Base-by-base conservation (phyloP, 2,113 vertebrate species). In the Psilopsiagon aurifrons region DNA sequence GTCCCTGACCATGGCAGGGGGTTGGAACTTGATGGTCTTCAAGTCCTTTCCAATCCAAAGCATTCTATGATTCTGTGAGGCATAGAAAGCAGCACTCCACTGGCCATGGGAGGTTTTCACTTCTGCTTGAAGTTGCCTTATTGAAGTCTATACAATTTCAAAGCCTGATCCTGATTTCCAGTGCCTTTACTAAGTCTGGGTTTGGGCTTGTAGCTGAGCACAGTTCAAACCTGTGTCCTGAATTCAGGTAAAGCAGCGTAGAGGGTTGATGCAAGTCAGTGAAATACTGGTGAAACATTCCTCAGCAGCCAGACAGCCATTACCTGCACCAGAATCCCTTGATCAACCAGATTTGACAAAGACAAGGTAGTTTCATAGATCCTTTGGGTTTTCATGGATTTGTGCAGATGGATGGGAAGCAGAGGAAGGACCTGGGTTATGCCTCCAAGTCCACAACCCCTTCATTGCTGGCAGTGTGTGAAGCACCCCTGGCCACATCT, bases 401-500 rank as follows among this genome's bases (percentile, higher is more conserved):
- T 74, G 46, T 74, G 46, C 16, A 63, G 27, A 52, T 11, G 41
- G 15, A 17, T 81, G 44, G 29, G n/a, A 70, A 41, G 29, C 27
- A 66, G 19, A 43, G 19, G 29, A 73, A 19, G 31, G 44, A 23
- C 17, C 17, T 47, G 64, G 35, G 27, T 76, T 70, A 29, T 35
- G 19, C 2, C 11, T 18, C 25, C 10, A 44, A 84, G n/a, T 8
- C 19, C 41, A 69, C 19, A 66, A 33, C 1, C 7, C 23, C 29
- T 57, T 49, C 18, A 8, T 27, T 52, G 27, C 37, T 70, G 78
- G 11, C 29, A 54, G 31, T 2, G 1, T 3, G 1, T 13, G 41
- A 18, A 49, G 33, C 33, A 51, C 16, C 47, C 12, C 28, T 8
- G n/a, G 11, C 39, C 5, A 9, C 0, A 0, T 54, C 57, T 66